Conservation (phyloP, 2,797 vertebrate species). For the Falco columbarius region DNA sequence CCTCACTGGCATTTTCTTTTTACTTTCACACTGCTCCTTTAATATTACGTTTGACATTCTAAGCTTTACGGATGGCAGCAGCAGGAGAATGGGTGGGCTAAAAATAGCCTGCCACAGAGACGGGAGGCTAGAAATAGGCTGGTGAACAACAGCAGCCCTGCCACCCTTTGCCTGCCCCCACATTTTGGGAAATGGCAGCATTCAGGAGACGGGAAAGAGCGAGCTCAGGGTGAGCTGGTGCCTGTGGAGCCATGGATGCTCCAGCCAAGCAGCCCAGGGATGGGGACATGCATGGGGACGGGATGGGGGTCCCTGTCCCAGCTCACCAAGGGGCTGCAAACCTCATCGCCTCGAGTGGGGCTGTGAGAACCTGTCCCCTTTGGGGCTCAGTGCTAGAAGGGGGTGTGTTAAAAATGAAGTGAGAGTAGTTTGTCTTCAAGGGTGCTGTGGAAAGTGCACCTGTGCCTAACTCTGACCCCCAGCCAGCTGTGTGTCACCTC, state of each 20-base stretch:
- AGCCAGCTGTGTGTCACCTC: not conserved
- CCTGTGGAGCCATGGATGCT: fast-evolving
- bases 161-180: not conserved
- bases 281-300: not conserved
- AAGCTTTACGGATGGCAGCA: slow-evolving; percentile 79
- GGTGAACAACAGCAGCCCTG: slow-evolving; percentile 18
- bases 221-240: not conserved
- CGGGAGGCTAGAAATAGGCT: slow-evolving; percentile 65
- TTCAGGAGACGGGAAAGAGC: fast-evolving
- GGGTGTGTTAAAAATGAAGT: fast-evolving
- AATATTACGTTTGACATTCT: slow-evolving; percentile 79
- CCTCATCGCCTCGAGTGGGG: fast-evolving
- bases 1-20: slow-evolving; percentile 76
- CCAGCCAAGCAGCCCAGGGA: not conserved
- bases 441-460: fast-evolving
- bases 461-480: not conserved
- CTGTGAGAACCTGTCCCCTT: fast-evolving
- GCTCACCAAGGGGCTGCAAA: fast-evolving
- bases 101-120: slow-evolving; percentile 77
- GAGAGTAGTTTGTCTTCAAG: not conserved
- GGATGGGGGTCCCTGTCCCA: not conserved
- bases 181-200: not conserved
- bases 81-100: slow-evolving; percentile 76
- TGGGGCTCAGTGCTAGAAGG: fast-evolving
- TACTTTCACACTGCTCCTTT: slow-evolving; percentile 70